A percentile compares a stretch with the other conserved stretches of the same genome.
phyloP scores from a whole-genome alignment of 1,140 invertebrate genomes.

The Atopsyche davidsoni region DNA sequence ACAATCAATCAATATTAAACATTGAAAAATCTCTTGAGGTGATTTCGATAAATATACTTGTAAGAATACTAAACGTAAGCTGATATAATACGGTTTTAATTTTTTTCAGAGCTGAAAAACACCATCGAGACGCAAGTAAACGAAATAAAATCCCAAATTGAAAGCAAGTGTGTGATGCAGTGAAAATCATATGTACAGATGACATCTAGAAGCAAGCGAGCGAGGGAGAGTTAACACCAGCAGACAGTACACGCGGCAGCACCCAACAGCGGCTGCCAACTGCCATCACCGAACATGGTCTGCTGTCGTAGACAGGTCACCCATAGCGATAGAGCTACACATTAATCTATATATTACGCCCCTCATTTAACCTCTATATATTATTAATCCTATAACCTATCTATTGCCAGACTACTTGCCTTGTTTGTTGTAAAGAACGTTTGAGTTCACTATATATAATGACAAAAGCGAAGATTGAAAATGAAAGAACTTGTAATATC shows the following conservation, averaged over 20 bases:
- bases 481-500: no score
- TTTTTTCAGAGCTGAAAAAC: conserved; percentile 85
- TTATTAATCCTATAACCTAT: conserved; percentile 12
- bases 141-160: conserved; percentile 88
- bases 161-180: conserved; percentile 89
- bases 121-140: conserved; percentile 91
- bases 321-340: conserved; percentile 7
- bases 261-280: conserved; percentile 13
- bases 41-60: no score
- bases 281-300: conserved; percentile 5
- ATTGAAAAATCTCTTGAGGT: no score
- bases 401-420: conserved; percentile 14
- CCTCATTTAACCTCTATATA: conserved; percentile 12
- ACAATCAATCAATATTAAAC: no score
- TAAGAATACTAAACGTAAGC: no score
- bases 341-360: conserved; percentile 8
- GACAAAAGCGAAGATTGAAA: no score
- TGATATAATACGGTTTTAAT: no score
- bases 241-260: conserved; percentile 28
- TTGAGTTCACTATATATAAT: no score
- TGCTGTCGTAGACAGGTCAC: conserved; percentile 2
- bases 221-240: conserved; percentile 22
- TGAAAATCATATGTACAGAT: conserved; percentile 42
- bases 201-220: conserved; percentile 18
- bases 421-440: conserved; percentile 17